A percentile compares a stretch with the other conserved stretches of the same genome.
Conservation (phyloP, 2,113 vertebrate species). For the Brachypodius melanocephalos region DNA sequence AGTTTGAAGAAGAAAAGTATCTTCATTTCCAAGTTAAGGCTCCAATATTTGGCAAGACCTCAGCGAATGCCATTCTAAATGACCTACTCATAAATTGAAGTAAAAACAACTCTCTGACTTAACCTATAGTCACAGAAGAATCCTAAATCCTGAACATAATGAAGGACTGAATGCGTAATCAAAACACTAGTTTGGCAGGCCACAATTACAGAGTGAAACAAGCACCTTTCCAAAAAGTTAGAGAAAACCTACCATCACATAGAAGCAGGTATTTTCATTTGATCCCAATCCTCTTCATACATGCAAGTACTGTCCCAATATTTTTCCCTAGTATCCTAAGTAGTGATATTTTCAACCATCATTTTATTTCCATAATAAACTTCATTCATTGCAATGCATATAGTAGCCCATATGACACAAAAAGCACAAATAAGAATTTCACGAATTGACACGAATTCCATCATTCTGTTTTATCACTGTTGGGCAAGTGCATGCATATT, state of each 20-base stretch:
- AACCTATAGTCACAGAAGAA: not conserved
- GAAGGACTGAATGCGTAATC: not conserved
- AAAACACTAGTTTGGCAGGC: not conserved
- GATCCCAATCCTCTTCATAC: not conserved
- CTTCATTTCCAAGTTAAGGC: not conserved
- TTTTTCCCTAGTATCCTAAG: not conserved
- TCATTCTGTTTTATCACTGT: not conserved
- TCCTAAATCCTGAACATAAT: not conserved
- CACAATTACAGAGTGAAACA: not conserved
- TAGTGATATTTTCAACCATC: not conserved
- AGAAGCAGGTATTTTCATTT: not conserved
- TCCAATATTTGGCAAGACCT: not conserved
- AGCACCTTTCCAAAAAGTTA: not conserved
- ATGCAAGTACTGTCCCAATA: not conserved
- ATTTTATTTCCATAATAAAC: not conserved
- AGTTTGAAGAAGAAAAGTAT: not conserved
- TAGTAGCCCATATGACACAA: not conserved
- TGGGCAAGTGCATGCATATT: not conserved
- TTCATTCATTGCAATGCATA: not conserved
- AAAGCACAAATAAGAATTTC: not conserved
- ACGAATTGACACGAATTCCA: not conserved
- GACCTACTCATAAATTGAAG: not conserved
- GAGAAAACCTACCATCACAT: not conserved
- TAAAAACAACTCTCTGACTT: not conserved
- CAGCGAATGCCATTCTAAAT: not conserved